Evolutionary conservation across 2,888 invertebrate species (phyloP).

Genomic region (Chrysotoxum bicinctum): DNA sequence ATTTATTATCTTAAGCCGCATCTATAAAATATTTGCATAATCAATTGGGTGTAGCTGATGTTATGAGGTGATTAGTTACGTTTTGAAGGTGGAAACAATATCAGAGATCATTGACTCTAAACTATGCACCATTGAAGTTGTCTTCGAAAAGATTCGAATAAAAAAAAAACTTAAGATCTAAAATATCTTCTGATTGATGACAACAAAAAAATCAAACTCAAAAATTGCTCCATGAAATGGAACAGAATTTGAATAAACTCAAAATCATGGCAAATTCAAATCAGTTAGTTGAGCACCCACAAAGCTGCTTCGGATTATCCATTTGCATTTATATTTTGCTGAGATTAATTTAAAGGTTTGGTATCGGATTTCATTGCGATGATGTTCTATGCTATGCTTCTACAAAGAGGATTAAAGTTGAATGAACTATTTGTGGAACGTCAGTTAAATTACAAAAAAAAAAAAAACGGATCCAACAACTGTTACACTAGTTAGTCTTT

Average conservation of each 20-base stretch:
- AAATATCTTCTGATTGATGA: background rate
- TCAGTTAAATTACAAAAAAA: constrained; percentile 1
- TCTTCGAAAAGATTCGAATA: background rate
- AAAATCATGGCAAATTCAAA: constrained; percentile 21
- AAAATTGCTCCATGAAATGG: background rate
- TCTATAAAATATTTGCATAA: constrained; percentile 28
- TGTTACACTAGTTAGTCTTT: background rate
- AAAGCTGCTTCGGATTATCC: constrained; percentile 9
- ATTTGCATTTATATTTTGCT: constrained; percentile 41
- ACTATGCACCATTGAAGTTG: background rate
- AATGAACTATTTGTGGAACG: constrained; percentile 17
- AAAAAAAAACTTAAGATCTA: background rate
- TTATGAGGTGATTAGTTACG: background rate
- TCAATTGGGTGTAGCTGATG: background rate
- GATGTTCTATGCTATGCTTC: background rate
- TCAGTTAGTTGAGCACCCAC: background rate
- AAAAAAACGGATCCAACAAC: background rate
- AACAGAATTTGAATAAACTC: constrained; percentile 38
- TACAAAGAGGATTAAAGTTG: constrained; percentile 26
- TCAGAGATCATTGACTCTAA: background rate
- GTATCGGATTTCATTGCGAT: background rate
- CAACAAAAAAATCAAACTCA: background rate
- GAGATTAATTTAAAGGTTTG: constrained; percentile 19
- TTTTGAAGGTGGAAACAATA: background rate
- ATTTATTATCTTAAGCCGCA: background rate